Conservation (phyloP, 2,113 vertebrate species). For the Boleophthalmus pectinirostris region DNA sequence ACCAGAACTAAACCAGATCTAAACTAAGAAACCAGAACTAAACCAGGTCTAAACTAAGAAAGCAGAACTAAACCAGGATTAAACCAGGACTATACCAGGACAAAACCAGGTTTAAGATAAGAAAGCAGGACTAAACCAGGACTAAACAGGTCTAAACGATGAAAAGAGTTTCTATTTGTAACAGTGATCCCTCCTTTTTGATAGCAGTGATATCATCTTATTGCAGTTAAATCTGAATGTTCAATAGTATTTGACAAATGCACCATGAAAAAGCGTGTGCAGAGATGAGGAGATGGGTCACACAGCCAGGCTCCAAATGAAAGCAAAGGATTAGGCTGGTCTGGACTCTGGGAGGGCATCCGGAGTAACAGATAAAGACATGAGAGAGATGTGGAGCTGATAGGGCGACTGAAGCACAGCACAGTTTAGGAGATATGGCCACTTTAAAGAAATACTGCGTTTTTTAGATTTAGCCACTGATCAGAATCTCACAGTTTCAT, state of each 20-base stretch:
- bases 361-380: constrained; percentile 59
- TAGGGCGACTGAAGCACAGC: constrained; percentile 59
- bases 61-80: no score
- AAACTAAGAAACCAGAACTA: no score
- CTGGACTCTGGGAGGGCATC: constrained; percentile 56
- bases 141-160: no score
- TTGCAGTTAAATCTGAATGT: neutral
- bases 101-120: no score
- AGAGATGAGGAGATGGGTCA: constrained; percentile 32
- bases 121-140: no score
- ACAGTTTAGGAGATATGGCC: constrained; percentile 13
- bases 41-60: no score
- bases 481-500: neutral
- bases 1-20: no score
- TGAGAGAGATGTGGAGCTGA: constrained; percentile 56
- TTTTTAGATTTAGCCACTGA: neutral
- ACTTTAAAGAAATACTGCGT: neutral
- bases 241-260: constrained; percentile 38
- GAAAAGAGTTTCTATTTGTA: no score
- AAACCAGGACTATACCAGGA: no score
- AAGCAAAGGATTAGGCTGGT: constrained; percentile 48
- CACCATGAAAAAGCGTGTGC: neutral
- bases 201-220: no score
- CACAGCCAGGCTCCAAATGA: constrained; percentile 56
- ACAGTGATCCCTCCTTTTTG: no score